Evolutionary conservation across 1,140 invertebrate species (phyloP), one percentile per base, ranked within the genome.

Genomic region (Drosophila lowei): DNA sequence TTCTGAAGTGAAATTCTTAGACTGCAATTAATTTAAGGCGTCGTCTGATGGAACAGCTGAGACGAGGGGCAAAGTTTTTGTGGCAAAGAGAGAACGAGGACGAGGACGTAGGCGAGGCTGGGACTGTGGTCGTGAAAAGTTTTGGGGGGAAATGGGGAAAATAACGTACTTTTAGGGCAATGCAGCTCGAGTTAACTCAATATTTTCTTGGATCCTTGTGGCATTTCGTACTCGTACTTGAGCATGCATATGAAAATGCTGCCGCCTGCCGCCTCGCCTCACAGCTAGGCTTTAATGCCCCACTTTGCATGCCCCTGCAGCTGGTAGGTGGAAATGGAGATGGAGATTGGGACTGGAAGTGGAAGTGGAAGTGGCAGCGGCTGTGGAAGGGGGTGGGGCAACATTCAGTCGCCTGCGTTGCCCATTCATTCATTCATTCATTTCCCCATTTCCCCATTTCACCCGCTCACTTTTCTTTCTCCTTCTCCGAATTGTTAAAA

Each of bases 401-500:
- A 62, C 58, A 65, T 65, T 65, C 58, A 49, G 49, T 68, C 49
- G 65, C 49, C 50, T 65, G 44, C 42, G 30, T 68, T 43, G 66
- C 43, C 64, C 66, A 70, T 70, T 70, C 64, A 70, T 68, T 68
- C 65, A 68, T 70, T 68, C 64, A 70, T 70, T 70, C 34, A 13
- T 38, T 38, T 70, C 68, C 44, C 44, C 34, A 13, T 38, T 38
- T 70, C 68, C 44, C 44, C 66, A 68, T 68, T 70, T 43, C 52
- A 67, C 65, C 68, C 64, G 44, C 66, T 68, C 65, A 57, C 66
- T 68, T 70, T 70, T 70, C 63, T 57, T 57, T 68, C 64, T 70
- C 64, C 66, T 68, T 57, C 43, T 68, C 64, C 66, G 57, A 70
- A 70, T 70, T 70, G 64, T 70, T 70, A 70, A 70, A 70, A 70